phyloP scores from a whole-genome alignment of 2,113 vertebrate species.

The Pseudorectes ferrugineus region DNA sequence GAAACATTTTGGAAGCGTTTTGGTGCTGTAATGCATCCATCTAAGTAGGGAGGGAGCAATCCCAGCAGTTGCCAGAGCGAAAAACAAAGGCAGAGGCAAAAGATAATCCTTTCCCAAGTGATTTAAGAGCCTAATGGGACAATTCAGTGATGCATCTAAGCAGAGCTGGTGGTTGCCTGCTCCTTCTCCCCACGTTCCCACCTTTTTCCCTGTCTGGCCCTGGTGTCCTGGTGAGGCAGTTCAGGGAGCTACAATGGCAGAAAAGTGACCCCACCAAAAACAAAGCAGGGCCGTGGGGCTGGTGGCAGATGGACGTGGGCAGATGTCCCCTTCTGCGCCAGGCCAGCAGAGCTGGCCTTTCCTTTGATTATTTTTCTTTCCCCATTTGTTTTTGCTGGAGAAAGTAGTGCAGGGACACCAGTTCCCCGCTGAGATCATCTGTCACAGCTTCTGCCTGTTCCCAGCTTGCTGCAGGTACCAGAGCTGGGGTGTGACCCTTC shows the following conservation, averaged over 20 bases:
- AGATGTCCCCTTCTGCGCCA: slow-evolving; percentile 48
- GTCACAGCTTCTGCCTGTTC: slow-evolving; percentile 23
- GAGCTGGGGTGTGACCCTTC: neutral
- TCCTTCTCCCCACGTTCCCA: neutral
- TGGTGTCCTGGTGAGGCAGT: slow-evolving; percentile 15
- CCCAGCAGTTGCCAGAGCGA: neutral
- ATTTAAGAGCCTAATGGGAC: neutral
- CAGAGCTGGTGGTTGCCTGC: neutral
- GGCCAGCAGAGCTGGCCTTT: slow-evolving; percentile 19
- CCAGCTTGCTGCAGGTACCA: slow-evolving; percentile 9
- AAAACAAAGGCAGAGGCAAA: slow-evolving; percentile 24
- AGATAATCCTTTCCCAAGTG: neutral
- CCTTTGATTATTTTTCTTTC: neutral
- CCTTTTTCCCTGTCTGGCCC: neutral
- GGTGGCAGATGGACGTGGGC: slow-evolving; percentile 36
- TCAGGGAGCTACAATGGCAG: slow-evolving; percentile 7
- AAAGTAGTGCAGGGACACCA: neutral
- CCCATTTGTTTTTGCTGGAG: slow-evolving; percentile 10
- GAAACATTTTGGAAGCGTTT: neutral
- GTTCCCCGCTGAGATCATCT: slow-evolving; percentile 52
- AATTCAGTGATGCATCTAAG: neutral
- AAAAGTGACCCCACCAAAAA: neutral
- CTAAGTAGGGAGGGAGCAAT: neutral
- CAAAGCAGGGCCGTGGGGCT: neutral
- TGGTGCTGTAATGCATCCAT: neutral